These are phyloP conservation scores for Papilio elwesi DNA, from an alignment of 2,888 invertebrate genomes.

Conservation along the genomic window DNA sequence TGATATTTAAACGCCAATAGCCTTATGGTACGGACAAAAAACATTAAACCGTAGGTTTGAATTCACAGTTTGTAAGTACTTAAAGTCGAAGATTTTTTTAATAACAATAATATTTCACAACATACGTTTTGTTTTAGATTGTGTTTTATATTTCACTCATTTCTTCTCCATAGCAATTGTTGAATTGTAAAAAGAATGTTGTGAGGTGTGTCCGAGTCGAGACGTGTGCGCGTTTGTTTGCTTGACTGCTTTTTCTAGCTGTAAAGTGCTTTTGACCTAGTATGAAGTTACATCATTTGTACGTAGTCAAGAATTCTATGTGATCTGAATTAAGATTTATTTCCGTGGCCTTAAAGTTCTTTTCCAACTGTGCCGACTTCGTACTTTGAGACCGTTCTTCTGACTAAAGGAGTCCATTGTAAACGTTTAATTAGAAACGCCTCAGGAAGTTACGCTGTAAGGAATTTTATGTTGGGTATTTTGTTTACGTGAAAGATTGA, in stretches of 20 bases:
- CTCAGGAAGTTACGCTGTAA: slow-evolving; percentile 15
- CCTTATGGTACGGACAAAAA: too few species aligned
- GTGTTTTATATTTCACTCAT: neutral
- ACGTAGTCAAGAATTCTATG: neutral
- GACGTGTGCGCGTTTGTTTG: slow-evolving; percentile 8
- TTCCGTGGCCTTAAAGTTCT: neutral
- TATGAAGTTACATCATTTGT: slow-evolving; percentile 33
- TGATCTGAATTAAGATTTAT: slow-evolving; percentile 8
- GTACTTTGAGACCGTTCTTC: neutral
- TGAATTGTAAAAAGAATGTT: neutral
- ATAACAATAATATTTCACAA: too few species aligned
- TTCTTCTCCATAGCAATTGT: neutral
- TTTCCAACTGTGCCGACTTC: slow-evolving; percentile 3
- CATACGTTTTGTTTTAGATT: neutral
- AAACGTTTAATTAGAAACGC: slow-evolving; percentile 29
- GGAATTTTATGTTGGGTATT: neutral
- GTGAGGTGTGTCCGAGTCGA: slow-evolving; percentile 7
- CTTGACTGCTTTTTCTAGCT: slow-evolving; percentile 22
- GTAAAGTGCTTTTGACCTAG: slow-evolving; percentile 36
- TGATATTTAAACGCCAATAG: too few species aligned
- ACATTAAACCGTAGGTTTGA: too few species aligned
- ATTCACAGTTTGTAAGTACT: too few species aligned
- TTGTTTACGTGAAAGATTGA: neutral
- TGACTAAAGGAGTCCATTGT: slow-evolving; percentile 23
- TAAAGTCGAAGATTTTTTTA: too few species aligned